These are phyloP conservation scores for Apamea epomidion DNA, from an alignment of 2,888 invertebrate genomes.

Conservation along the genomic window DNA sequence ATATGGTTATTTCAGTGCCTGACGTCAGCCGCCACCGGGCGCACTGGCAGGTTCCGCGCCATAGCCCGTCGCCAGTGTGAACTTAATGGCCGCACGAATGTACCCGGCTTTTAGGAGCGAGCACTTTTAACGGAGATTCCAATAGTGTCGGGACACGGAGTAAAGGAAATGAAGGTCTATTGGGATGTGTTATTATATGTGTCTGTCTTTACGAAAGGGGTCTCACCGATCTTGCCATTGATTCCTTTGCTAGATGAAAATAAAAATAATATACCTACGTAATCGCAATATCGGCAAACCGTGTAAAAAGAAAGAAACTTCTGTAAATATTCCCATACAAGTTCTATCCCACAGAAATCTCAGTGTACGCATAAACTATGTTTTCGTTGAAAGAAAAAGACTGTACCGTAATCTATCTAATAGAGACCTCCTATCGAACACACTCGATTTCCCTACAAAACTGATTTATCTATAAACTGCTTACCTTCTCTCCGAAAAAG, in stretches of 20 bases:
- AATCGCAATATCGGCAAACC: background rate
- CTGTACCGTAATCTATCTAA: conserved; percentile 48
- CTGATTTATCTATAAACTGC: conserved; percentile 63
- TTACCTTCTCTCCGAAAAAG: conserved; percentile 56
- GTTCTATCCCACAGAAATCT: background rate
- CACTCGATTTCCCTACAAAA: conserved; percentile 57
- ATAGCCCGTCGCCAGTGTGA: conserved; percentile 10
- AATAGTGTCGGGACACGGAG: background rate
- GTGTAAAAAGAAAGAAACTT: conserved; percentile 1
- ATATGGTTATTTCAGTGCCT: conserved; percentile 35
- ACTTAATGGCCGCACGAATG: conserved; percentile 27
- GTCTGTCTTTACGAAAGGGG: background rate
- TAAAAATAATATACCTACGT: background rate
- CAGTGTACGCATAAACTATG: conserved; percentile 3
- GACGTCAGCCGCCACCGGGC: conserved; percentile 8
- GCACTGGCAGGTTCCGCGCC: background rate
- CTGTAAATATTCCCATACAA: conserved; percentile 8
- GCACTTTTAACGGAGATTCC: conserved; percentile 22
- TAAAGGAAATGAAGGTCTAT: conserved; percentile 4
- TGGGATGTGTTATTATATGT: background rate
- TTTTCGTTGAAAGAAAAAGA: conserved; percentile 42
- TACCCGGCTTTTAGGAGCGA: conserved; percentile 28
- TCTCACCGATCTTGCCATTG: background rate
- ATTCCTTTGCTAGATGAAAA: background rate
- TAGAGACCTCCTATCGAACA: conserved; percentile 39